Evolutionary conservation across 1,140 invertebrate genomes (phyloP), one percentile per base, ranked within the genome.

Genomic region (Sesamia nonagrioides): DNA sequence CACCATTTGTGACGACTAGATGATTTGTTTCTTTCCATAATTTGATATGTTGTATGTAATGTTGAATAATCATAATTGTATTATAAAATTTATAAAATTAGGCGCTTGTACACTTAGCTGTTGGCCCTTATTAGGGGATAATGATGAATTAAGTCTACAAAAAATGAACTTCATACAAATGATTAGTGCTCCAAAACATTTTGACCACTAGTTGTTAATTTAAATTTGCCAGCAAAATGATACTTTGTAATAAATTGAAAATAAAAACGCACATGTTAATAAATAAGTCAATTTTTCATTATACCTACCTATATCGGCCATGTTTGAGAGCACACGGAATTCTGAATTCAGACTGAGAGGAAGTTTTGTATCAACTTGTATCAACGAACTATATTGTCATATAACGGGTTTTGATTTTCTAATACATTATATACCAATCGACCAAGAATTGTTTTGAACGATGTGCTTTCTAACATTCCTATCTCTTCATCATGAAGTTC

Each of bases 51-150:
- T 90, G 88, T 89, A 85, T 93, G 86, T 93, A 82, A 91, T 87
- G 87, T 91, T 90, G 86, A 81, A 88, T 89, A 92, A 89, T 88
- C 80, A 87, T 83, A 81, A 78, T 78, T 84, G 76, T 84, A 83
- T 80, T 78, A 78, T 83, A 82, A 89, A 86, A 90, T 88, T 91
- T 88, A 83, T 90, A 88, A 88, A 90, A 86, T 85, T 91, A 92
- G 89, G 86, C 84, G 89, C 88, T 93, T 91, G 78, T 86, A 83
- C 78, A 84, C 82, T 77, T 80, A 79, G 86, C 82, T 81, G 80
- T 74, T 75, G n/a, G 60, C 69, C 75, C 79, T 80, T 81, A 74
- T 78, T 78, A 77, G 80, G 74, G 75, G 61, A 66, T 77, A 58
- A 48, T 61, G 40, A 75, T 21, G 15, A 40, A 33, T 40, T 66